These are phyloP conservation scores for Eretmochelys imbricata DNA, from an alignment of 2,113 vertebrate species.

Conservation along the genomic window DNA sequence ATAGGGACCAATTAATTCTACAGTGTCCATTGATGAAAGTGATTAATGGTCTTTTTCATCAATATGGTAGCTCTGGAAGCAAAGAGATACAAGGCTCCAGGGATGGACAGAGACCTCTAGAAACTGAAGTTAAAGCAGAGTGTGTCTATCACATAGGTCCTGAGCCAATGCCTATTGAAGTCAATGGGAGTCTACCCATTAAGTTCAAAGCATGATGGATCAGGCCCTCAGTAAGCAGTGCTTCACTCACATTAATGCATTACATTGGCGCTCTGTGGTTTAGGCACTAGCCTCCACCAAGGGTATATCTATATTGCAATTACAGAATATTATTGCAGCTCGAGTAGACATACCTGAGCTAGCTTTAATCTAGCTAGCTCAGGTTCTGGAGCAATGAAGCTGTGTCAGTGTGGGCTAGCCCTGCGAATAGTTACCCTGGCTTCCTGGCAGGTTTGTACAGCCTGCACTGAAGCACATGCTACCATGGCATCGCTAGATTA, in stretches of 20 bases:
- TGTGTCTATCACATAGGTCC: rapidly evolving
- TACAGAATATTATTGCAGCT: background rate
- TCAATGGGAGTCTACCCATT: background rate
- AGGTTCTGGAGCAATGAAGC: background rate
- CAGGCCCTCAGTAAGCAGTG: background rate
- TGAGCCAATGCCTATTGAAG: too few relatives aligned
- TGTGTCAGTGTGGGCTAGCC: background rate
- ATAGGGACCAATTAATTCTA: background rate
- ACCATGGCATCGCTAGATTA: background rate
- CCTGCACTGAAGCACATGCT: background rate
- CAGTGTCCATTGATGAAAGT: background rate
- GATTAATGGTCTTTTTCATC: background rate
- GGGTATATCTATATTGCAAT: background rate
- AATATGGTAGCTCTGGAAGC: rapidly evolving
- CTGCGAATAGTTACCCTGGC: background rate
- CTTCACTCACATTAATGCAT: background rate
- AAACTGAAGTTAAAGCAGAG: too few relatives aligned
- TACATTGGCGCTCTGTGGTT: background rate
- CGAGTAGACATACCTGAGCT: background rate
- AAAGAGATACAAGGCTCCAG: background rate
- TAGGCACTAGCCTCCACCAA: background rate
- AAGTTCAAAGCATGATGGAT: background rate
- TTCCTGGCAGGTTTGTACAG: background rate
- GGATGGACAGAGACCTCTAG: background rate
- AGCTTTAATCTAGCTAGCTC: background rate